These are phyloP conservation scores for Cheiracanthium punctorium DNA, from an alignment of 2,888 invertebrate species.

Conservation along the genomic window DNA sequence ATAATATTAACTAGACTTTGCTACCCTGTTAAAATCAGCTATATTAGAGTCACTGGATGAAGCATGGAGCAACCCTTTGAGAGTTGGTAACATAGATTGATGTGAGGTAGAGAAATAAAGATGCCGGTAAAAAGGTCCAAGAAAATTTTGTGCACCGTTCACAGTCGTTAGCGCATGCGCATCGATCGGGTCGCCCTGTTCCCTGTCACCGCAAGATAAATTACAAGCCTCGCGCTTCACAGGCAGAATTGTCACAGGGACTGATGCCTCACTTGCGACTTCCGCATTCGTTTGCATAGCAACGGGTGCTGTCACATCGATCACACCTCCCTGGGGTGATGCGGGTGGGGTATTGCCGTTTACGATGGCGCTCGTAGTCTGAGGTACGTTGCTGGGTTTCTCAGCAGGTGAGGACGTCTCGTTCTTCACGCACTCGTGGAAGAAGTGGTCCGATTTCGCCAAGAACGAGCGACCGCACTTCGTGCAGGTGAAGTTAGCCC, in stretches of 20 bases:
- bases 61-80: conserved; percentile 55
- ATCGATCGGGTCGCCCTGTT: conserved; percentile 24
- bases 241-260: conserved; percentile 32
- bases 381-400: conserved; percentile 24
- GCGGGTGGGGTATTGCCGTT: conserved; percentile 46
- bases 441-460: conserved; percentile 68
- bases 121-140: conserved; percentile 66
- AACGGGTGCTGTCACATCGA: background rate
- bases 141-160: conserved; percentile 59
- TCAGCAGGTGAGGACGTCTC: conserved; percentile 28
- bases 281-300: conserved; percentile 33
- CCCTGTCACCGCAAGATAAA: conserved; percentile 51
- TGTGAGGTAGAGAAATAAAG: conserved; percentile 69
- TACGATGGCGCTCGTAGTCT: conserved; percentile 26
- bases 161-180: conserved; percentile 18
- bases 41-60: conserved; percentile 39
- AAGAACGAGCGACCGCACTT: conserved; percentile 64
- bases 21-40: conserved; percentile 48
- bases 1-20: conserved; percentile 46
- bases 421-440: conserved; percentile 51
- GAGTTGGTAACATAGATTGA: conserved; percentile 50
- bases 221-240: conserved; percentile 47
- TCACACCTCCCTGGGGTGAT: conserved; percentile 29
- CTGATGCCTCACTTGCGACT: conserved; percentile 9
- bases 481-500: conserved; percentile 67